Conservation (phyloP, 2,888 invertebrate genomes). For the Tinea semifulvella region DNA sequence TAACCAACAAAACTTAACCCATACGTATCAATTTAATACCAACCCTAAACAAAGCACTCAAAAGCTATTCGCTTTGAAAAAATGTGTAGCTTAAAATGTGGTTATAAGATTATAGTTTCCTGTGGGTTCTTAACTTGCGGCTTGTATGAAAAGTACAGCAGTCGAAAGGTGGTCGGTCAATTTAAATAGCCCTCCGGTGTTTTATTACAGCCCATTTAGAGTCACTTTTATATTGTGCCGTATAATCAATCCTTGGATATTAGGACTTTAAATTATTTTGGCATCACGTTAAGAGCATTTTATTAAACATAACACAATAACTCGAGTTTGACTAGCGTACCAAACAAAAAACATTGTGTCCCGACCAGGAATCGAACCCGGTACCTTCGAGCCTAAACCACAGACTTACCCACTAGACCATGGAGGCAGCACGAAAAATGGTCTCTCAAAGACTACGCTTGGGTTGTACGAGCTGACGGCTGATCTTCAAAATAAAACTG, state of each 20-base stretch:
- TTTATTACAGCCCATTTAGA: not conserved
- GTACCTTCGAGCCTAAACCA: too few species aligned
- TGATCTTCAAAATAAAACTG: too few species aligned
- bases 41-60: not conserved
- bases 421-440: too few species aligned
- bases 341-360: too few species aligned
- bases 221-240: not conserved
- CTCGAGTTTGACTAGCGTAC: too few species aligned
- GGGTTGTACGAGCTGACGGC: too few species aligned
- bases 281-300: too few species aligned
- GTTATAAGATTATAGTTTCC: slow-evolving; percentile 14
- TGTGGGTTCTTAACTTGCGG: slow-evolving; percentile 12
- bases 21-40: not conserved
- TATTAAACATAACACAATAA: too few species aligned
- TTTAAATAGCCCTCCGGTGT: slow-evolving; percentile 10
- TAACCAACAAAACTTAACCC: slow-evolving; percentile 15
- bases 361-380: too few species aligned
- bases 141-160: slow-evolving; percentile 1
- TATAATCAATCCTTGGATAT: not conserved
- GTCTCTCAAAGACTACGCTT: too few species aligned
- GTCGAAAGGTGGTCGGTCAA: slow-evolving; percentile 8
- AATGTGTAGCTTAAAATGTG: not conserved
- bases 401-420: too few species aligned
- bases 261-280: too few species aligned
- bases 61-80: not conserved